Percentiles rank a stretch among this genome's conserved stretches.
Evolutionary conservation across 2,888 invertebrate species (phyloP).

Genomic region (Pachliopta kotzebuea): DNA sequence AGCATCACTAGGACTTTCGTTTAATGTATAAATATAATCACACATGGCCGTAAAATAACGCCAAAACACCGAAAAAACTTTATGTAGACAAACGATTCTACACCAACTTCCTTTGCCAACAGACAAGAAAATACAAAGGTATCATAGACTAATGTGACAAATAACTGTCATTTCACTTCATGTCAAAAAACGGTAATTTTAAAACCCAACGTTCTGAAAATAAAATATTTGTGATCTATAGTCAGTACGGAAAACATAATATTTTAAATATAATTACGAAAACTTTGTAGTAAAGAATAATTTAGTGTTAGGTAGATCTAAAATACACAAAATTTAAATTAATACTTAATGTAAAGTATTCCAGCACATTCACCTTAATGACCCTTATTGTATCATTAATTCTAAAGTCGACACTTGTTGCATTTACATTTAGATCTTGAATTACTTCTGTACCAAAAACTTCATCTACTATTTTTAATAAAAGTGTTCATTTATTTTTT

Average conservation of each 20-base stretch:
- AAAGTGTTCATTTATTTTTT: too few species aligned
- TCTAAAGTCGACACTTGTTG: too few species aligned
- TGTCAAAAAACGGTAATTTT: conserved; percentile 31
- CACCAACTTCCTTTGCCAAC: conserved; percentile 41
- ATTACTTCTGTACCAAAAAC: too few species aligned
- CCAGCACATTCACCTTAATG: too few species aligned
- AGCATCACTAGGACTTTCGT: conserved; percentile 80
- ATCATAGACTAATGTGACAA: conserved; percentile 41
- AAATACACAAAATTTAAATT: too few species aligned
- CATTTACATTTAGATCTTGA: too few species aligned
- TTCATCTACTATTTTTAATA: too few species aligned
- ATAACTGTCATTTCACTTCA: conserved; percentile 35
- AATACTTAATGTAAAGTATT: too few species aligned
- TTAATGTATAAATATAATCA: conserved; percentile 55
- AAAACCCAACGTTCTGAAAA: conserved; percentile 8
- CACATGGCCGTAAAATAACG: conserved; percentile 72
- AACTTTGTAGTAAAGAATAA: too few species aligned
- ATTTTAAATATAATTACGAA: too few species aligned
- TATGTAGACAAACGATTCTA: conserved; percentile 39
- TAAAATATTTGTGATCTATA: not conserved
- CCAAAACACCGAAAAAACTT: conserved; percentile 67
- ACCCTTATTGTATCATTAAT: too few species aligned
- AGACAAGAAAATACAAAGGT: conserved; percentile 45
- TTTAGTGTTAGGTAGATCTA: too few species aligned
- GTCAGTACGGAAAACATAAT: not conserved